Conservation (phyloP, 2,113 vertebrate species). For the Hemibagrus wyckioides region DNA sequence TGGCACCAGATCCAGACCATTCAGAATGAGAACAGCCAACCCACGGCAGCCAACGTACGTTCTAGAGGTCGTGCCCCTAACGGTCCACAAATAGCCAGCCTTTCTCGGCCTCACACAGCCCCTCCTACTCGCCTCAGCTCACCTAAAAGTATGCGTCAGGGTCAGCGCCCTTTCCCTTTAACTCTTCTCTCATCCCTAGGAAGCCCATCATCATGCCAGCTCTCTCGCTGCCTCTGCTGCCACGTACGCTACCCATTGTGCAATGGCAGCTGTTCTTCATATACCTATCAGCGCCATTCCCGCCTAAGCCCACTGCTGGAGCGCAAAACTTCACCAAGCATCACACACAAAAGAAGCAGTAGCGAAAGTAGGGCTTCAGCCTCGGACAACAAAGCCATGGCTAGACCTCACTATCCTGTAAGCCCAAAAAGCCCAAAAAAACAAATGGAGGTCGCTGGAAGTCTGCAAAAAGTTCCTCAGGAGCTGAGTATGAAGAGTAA, state of each 20-base stretch:
- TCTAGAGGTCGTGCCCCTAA: slow-evolving; percentile 57
- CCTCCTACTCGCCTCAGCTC: slow-evolving; percentile 75
- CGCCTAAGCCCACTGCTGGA: slow-evolving; percentile 74
- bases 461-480: slow-evolving; percentile 62
- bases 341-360: slow-evolving; percentile 69
- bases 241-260: slow-evolving; percentile 75
- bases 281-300: slow-evolving; percentile 77
- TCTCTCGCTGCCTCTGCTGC: slow-evolving; percentile 71
- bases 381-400: slow-evolving; percentile 61
- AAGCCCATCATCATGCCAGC: slow-evolving; percentile 62
- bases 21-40: slow-evolving; percentile 77
- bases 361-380: slow-evolving; percentile 72
- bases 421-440: slow-evolving; percentile 70
- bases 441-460: slow-evolving; percentile 69
- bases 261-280: slow-evolving; percentile 74
- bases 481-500: slow-evolving; percentile 58
- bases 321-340: slow-evolving; percentile 59
- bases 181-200: slow-evolving; percentile 64
- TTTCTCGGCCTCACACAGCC: slow-evolving; percentile 74
- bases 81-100: slow-evolving; percentile 57
- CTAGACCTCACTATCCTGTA: slow-evolving; percentile 63
- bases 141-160: slow-evolving; percentile 71
- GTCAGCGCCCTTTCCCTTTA: slow-evolving; percentile 68
- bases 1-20: slow-evolving; percentile 90
- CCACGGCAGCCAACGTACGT: slow-evolving; percentile 56